A percentile compares a stretch with the other conserved stretches of the same genome.
These are phyloP conservation scores for Drosophila nigricruria DNA, from an alignment of 2,888 invertebrate genomes.

Conservation along the genomic window DNA sequence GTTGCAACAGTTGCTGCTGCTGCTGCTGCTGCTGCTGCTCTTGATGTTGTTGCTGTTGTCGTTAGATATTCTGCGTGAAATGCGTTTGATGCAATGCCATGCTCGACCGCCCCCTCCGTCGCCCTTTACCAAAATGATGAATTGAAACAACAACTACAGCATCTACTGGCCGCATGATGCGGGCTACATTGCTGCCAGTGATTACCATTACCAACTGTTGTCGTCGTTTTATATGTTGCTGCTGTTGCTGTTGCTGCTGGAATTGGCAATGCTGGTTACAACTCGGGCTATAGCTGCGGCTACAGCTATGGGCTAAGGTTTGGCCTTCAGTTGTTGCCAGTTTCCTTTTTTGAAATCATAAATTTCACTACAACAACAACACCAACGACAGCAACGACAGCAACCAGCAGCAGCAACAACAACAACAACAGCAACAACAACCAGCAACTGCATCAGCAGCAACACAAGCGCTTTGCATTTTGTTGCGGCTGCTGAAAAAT, in stretches of 20 bases:
- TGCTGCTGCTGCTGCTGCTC: constrained; percentile 18
- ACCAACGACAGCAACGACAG: constrained; percentile 5
- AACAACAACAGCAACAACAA: constrained; percentile 1
- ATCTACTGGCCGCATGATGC: constrained; percentile 30
- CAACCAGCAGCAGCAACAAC: constrained; percentile 13
- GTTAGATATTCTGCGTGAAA: constrained; percentile 40
- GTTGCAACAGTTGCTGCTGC: constrained; percentile 40
- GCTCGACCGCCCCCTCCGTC: not conserved
- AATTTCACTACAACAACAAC: constrained; percentile 38
- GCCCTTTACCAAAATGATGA: constrained; percentile 21
- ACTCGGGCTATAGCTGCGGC: not conserved
- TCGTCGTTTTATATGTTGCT: constrained; percentile 18
- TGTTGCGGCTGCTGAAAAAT: constrained; percentile 55
- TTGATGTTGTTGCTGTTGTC: constrained; percentile 31
- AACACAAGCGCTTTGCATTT: constrained; percentile 52
- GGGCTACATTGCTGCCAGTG: constrained; percentile 30
- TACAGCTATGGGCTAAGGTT: constrained; percentile 18
- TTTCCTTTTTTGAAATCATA: constrained; percentile 49
- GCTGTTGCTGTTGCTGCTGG: not conserved
- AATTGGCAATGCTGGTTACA: constrained; percentile 17
- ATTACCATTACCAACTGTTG: constrained; percentile 46
- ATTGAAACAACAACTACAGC: constrained; percentile 38
- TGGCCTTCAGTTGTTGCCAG: constrained; percentile 34
- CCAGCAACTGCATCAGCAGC: constrained; percentile 13
- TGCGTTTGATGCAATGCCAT: constrained; percentile 36